A percentile compares a stretch with the other conserved stretches of the same genome.
These are phyloP conservation scores for Schizopygopsis malacanthus DNA, from an alignment of 2,797 vertebrate species.

Conservation along the genomic window DNA sequence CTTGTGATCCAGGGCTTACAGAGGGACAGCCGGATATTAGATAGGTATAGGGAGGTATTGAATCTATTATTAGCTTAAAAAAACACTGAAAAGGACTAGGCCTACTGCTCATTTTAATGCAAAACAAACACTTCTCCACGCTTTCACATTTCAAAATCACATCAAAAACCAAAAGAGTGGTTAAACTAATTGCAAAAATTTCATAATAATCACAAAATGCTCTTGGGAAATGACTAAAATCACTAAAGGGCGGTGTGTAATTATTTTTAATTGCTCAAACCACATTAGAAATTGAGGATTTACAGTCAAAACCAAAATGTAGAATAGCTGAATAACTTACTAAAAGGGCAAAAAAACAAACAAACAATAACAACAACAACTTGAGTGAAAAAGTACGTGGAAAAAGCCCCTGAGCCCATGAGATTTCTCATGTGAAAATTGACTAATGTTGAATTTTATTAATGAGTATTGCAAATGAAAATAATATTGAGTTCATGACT, in stretches of 20 bases:
- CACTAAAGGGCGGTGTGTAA: constrained; percentile 1
- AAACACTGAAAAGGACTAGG: background rate
- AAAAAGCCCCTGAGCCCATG: background rate
- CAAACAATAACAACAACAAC: no score
- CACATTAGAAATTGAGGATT: background rate
- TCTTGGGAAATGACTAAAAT: constrained; percentile 20
- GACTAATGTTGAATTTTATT: background rate
- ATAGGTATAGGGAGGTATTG: background rate
- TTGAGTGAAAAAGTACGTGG: background rate
- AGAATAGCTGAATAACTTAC: background rate
- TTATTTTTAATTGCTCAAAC: constrained; percentile 1
- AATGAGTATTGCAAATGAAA: background rate
- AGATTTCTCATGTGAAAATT: background rate
- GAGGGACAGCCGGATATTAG: background rate
- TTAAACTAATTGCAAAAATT: background rate
- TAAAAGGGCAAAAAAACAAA: background rate
- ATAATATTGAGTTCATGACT: background rate
- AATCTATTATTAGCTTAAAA: background rate
- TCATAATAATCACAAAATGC: constrained; percentile 7
- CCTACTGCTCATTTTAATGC: background rate
- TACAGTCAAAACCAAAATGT: background rate
- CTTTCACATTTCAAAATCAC: background rate
- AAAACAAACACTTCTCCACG: background rate
- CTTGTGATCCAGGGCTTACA: constrained; percentile 42
- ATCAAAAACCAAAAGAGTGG: background rate